Conservation (phyloP, 2,113 vertebrate genomes). For the Urocitellus parryii region DNA sequence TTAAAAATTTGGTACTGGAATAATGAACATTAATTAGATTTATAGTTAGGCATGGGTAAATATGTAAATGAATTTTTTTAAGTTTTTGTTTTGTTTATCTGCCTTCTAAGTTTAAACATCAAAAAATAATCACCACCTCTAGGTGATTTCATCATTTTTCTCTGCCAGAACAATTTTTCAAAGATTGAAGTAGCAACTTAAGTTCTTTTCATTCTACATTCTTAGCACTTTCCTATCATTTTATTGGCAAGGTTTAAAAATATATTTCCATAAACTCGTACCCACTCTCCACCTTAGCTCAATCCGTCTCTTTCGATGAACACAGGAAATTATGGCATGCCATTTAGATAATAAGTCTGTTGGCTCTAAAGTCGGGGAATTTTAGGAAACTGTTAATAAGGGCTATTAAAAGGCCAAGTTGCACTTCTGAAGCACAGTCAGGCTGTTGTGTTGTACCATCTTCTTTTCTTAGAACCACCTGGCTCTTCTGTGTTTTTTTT, state of each 20-base stretch:
- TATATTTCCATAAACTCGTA: not conserved
- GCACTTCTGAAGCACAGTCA: not conserved
- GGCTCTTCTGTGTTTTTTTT: not conserved
- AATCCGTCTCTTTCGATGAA: not conserved
- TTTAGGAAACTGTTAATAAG: slow-evolving; percentile 10
- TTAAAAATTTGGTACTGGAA: not conserved
- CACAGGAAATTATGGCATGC: not conserved
- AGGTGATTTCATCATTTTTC: not conserved
- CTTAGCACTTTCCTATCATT: not conserved
- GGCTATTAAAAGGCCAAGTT: not conserved
- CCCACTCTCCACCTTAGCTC: not conserved
- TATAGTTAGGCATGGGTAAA: not conserved
- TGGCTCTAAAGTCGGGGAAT: not conserved
- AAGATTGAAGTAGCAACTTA: not conserved
- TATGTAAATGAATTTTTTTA: not conserved
- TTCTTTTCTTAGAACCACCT: not conserved
- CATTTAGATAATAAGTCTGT: not conserved
- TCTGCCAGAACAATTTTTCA: slow-evolving; percentile 37
- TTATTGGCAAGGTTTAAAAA: not conserved
- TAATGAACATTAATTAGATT: not conserved
- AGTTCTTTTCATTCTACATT: not conserved
- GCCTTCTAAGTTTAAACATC: not conserved
- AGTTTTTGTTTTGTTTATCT: not conserved
- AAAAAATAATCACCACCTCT: not conserved
- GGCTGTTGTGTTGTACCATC: not conserved